Conservation (phyloP, 23 tunicate species). For the Phallusia fumigata region DNA sequence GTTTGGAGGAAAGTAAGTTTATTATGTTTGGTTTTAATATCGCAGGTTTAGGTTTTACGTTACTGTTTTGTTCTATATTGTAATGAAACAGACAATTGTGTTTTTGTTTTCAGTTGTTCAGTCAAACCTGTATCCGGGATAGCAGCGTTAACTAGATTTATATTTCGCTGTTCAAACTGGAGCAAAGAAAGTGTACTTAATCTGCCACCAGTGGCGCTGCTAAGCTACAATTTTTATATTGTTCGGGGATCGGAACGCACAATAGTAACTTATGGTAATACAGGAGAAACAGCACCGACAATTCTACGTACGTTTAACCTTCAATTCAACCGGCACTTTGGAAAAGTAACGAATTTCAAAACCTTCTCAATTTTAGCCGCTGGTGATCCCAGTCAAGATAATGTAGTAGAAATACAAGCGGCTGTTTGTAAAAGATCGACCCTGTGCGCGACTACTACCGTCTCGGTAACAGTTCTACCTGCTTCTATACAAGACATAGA, state of each 20-base stretch:
- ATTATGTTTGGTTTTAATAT: too few species aligned
- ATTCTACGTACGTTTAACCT: neutral
- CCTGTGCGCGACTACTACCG: neutral
- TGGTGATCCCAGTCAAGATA: neutral
- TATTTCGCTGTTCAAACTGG: slow-evolving; percentile 30
- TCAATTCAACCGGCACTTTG: too few species aligned
- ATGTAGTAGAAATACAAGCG: neutral
- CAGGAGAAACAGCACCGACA: neutral
- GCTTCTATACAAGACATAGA: neutral
- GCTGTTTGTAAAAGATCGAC: neutral
- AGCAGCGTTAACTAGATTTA: slow-evolving; percentile 20
- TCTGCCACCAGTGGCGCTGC: slow-evolving; percentile 12
- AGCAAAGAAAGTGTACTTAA: neutral
- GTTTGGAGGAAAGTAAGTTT: slow-evolving; percentile 8
- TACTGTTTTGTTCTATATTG: too few species aligned
- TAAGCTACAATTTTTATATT: slow-evolving; percentile 3
- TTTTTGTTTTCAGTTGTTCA: slow-evolving; percentile 18
- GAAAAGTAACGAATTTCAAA: neutral
- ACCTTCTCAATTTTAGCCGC: neutral
- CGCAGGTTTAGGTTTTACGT: too few species aligned
- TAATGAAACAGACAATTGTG: too few species aligned
- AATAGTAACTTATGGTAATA: neutral
- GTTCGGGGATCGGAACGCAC: neutral
- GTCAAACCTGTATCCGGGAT: slow-evolving; percentile 19
- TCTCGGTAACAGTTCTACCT: neutral